Evolutionary conservation across 2,113 vertebrate genomes (phyloP).

Genomic region (Oncorhynchus gorbuscha): DNA sequence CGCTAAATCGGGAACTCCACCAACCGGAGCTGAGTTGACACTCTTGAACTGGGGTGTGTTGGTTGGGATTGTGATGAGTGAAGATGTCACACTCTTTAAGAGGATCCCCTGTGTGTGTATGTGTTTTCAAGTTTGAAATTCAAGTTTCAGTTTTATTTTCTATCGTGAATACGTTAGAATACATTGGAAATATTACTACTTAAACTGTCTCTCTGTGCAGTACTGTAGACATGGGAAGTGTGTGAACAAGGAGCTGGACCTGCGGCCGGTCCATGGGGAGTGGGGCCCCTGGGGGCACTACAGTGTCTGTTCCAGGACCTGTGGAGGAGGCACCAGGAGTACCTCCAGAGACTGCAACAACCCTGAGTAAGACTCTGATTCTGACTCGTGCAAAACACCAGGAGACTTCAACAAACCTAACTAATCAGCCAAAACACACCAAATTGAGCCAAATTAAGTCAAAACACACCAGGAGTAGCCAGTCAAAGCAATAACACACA

Average conservation of each 20-base stretch:
- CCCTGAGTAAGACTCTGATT: slow-evolving; percentile 82
- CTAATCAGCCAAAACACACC: too few relatives aligned
- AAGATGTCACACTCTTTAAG: slow-evolving; percentile 7
- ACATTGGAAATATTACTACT: too few relatives aligned
- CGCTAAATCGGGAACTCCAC: slow-evolving; percentile 21
- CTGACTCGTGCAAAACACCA: too few relatives aligned
- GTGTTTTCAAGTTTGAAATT: slow-evolving; percentile 18
- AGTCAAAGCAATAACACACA: too few relatives aligned
- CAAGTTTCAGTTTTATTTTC: background rate
- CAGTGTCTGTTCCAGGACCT: slow-evolving; percentile 88
- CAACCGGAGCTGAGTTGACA: background rate
- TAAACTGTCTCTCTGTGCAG: slow-evolving; percentile 61
- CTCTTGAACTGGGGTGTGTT: slow-evolving; percentile 19
- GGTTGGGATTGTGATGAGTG: slow-evolving; percentile 3
- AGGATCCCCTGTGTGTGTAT: slow-evolving; percentile 15
- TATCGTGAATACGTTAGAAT: background rate
- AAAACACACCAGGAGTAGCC: too few relatives aligned
- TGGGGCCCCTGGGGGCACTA: slow-evolving; percentile 95
- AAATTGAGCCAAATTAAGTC: too few relatives aligned
- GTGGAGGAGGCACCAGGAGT: slow-evolving; percentile 92
- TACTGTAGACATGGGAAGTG: slow-evolving; percentile 91
- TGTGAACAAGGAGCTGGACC: slow-evolving; percentile 86
- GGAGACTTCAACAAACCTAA: too few relatives aligned
- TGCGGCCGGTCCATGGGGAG: slow-evolving; percentile 85
- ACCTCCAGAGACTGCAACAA: slow-evolving; percentile 86